phyloP scores from a whole-genome alignment of 2,113 vertebrate genomes.

The Diadophis punctatus region DNA sequence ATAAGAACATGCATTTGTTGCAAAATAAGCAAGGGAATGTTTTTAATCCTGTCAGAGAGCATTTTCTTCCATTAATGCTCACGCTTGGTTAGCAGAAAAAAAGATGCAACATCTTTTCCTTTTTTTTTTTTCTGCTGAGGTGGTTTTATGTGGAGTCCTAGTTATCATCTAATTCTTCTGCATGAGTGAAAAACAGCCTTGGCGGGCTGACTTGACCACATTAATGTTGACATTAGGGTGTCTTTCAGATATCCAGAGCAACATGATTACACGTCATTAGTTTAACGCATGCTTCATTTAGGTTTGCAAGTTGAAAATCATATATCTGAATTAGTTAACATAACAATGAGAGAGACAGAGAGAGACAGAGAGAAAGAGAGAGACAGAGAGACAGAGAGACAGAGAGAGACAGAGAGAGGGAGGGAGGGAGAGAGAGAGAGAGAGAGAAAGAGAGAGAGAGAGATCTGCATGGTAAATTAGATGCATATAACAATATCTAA shows the following conservation, averaged over 20 bases:
- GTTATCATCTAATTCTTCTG: constrained; percentile 9
- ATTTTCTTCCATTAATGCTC: background rate
- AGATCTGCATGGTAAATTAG: background rate
- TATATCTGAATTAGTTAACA: background rate
- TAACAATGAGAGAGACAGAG: too few relatives aligned
- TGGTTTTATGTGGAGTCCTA: background rate
- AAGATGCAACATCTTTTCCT: background rate
- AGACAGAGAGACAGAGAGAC: background rate
- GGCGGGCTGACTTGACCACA: background rate
- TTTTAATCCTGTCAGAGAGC: background rate
- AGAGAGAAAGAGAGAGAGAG: background rate
- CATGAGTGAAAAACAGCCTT: background rate
- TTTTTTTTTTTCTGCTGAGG: constrained; percentile 1
- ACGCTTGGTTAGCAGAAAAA: background rate
- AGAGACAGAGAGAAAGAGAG: background rate
- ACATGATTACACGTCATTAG: background rate
- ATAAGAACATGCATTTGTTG: constrained; percentile 4
- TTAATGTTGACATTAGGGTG: constrained; percentile 10
- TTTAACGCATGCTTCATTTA: background rate
- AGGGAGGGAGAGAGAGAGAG: background rate
- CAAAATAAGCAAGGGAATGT: background rate
- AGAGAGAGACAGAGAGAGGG: background rate
- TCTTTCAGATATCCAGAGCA: background rate
- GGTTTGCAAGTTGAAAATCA: background rate
- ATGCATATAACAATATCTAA: background rate